phyloP scores from a whole-genome alignment of 1,140 invertebrate species.

The Euschistus heros region DNA sequence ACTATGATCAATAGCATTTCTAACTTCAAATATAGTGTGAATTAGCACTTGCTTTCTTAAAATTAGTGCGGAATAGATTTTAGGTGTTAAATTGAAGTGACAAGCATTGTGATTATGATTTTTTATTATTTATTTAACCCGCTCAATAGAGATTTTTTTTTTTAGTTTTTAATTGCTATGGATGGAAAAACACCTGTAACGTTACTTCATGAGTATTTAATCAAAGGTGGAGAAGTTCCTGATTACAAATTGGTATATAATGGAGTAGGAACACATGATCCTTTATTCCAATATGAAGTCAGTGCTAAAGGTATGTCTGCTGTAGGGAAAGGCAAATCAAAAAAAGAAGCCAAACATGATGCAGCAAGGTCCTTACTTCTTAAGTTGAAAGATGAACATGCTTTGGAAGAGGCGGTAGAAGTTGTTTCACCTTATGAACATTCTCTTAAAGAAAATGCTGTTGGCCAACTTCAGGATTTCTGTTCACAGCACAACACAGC shows the following conservation, averaged over 20 bases:
- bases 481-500: slow-evolving; percentile 52
- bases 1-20: no score
- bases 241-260: slow-evolving; percentile 57
- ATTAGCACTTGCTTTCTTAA: no score
- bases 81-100: no score
- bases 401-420: slow-evolving; percentile 14
- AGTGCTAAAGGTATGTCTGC: slow-evolving; percentile 37
- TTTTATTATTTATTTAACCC: no score
- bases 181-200: slow-evolving; percentile 55
- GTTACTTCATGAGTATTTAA: slow-evolving; percentile 59
- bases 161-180: slow-evolving; percentile 11
- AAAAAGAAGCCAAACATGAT: slow-evolving; percentile 59
- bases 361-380: slow-evolving; percentile 49
- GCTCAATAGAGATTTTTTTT: not conserved
- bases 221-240: slow-evolving; percentile 45
- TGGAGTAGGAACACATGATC: slow-evolving; percentile 57
- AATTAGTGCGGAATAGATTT: no score
- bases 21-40: no score
- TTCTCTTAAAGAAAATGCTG: slow-evolving; percentile 28
- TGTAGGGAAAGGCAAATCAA: slow-evolving; percentile 48
- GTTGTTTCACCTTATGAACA: slow-evolving; percentile 29
- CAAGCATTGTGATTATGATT: no score
- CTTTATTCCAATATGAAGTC: slow-evolving; percentile 55
- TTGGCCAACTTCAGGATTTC: slow-evolving; percentile 35
- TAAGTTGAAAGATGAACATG: slow-evolving; percentile 28